A percentile compares a stretch with the other conserved stretches of the same genome.
phyloP scores from a whole-genome alignment of 2,113 vertebrate species.

The Atrichornis clamosus region DNA sequence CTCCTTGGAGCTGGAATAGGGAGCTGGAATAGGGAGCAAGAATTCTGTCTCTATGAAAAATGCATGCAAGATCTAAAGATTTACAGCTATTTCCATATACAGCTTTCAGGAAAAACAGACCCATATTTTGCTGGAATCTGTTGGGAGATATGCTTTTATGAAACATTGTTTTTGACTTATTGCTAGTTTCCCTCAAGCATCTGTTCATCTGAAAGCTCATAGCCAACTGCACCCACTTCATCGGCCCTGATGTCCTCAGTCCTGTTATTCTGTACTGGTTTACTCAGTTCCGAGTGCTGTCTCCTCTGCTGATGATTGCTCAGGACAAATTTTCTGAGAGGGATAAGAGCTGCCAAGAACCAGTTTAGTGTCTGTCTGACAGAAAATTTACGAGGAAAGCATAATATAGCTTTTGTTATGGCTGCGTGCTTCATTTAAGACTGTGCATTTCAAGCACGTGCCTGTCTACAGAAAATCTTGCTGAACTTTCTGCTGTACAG shows the following conservation, averaged over 20 bases:
- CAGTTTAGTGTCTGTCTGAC: background rate
- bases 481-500: background rate
- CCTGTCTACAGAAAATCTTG: background rate
- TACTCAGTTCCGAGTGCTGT: background rate
- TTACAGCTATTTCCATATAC: background rate
- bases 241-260: background rate
- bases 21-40: background rate
- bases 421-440: background rate
- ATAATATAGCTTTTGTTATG: background rate
- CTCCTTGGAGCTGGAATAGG: background rate
- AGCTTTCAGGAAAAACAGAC: background rate
- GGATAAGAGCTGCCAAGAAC: background rate
- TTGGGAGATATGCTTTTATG: background rate
- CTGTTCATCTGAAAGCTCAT: background rate
- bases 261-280: background rate
- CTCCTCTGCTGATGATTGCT: background rate
- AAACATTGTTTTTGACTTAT: background rate
- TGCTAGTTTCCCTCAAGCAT: background rate
- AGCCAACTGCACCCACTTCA: background rate
- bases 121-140: background rate
- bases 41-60: background rate
- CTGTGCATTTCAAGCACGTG: background rate
- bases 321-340: constrained; percentile 8
- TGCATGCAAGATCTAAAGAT: background rate
- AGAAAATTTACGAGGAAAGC: constrained; percentile 7